Percentiles rank a stretch among this genome's conserved stretches.
phyloP scores from a whole-genome alignment of 2,113 vertebrate genomes.

The Ammodytes marinus region DNA sequence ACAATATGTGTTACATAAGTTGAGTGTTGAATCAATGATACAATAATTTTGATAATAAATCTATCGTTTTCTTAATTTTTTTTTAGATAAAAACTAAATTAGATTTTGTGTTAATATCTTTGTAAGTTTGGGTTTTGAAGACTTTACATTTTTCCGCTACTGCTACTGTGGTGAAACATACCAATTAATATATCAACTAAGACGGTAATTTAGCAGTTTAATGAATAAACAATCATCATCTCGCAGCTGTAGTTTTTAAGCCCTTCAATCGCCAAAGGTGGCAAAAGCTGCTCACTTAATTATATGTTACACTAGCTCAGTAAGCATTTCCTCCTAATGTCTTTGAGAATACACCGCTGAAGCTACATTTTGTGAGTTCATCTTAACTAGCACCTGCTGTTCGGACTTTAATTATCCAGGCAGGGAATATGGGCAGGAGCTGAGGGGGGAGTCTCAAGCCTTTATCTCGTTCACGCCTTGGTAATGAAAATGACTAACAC shows the following conservation, averaged over 20 bases:
- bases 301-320: not conserved
- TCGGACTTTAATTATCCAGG: constrained; percentile 71
- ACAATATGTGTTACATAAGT: too few species aligned
- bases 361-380: constrained; percentile 45
- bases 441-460: constrained; percentile 39
- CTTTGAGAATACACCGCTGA: constrained; percentile 31
- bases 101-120: not conserved
- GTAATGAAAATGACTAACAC: constrained; percentile 47
- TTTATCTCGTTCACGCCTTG: constrained; percentile 55
- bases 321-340: constrained; percentile 10
- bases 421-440: constrained; percentile 52
- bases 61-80: too few species aligned
- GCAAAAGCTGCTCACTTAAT: not conserved
- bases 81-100: too few species aligned
- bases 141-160: not conserved
- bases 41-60: too few species aligned
- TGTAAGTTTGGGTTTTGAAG: not conserved
- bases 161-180: not conserved
- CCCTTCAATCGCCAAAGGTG: not conserved
- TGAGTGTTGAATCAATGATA: too few species aligned
- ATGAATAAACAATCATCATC: not conserved
- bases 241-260: not conserved
- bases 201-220: not conserved
- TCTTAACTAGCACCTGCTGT: constrained; percentile 62
- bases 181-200: not conserved